Conservation (phyloP, 2,797 vertebrate species). For the Ctenopoma kingsleyae region DNA sequence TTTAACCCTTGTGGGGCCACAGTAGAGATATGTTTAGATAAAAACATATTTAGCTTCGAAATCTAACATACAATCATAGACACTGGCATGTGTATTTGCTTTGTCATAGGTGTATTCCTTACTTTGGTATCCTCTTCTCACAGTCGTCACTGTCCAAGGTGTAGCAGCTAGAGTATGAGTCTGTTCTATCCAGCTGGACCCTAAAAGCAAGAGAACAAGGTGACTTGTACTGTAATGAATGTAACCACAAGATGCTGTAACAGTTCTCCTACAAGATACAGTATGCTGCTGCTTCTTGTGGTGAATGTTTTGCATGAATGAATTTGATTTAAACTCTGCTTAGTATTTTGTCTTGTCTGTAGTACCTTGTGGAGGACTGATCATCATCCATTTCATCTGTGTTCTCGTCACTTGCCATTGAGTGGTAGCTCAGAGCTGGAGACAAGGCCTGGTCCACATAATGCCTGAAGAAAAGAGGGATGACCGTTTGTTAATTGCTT, state of each 20-base stretch:
- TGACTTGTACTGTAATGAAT: background rate
- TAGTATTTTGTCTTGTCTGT: slow-evolving; percentile 23
- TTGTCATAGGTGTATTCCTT: slow-evolving; percentile 35
- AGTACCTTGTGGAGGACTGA: slow-evolving; percentile 55
- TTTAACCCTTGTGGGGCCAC: slow-evolving; percentile 48
- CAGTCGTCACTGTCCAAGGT: slow-evolving; percentile 76
- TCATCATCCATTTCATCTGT: background rate
- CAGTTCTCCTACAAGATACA: background rate
- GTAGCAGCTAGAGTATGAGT: slow-evolving; percentile 79
- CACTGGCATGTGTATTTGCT: background rate
- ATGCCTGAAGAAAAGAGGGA: slow-evolving; percentile 44
- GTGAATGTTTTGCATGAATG: background rate
- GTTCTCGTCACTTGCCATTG: slow-evolving; percentile 67
- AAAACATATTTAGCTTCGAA: slow-evolving; percentile 4
- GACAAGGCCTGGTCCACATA: slow-evolving; percentile 48
- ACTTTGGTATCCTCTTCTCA: slow-evolving; percentile 71
- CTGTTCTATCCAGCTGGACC: slow-evolving; percentile 63
- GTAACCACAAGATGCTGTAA: background rate
- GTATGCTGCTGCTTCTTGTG: background rate
- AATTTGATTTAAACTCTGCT: background rate
- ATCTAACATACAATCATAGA: background rate
- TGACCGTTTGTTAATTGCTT: slow-evolving; percentile 5
- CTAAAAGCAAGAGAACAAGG: slow-evolving; percentile 50
- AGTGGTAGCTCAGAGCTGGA: slow-evolving; percentile 73
- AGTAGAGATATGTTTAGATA: background rate